Percentiles rank a stretch among this genome's conserved stretches.
Evolutionary conservation across 2,888 invertebrate genomes (phyloP).

Genomic region (Mermis nigrescens): DNA sequence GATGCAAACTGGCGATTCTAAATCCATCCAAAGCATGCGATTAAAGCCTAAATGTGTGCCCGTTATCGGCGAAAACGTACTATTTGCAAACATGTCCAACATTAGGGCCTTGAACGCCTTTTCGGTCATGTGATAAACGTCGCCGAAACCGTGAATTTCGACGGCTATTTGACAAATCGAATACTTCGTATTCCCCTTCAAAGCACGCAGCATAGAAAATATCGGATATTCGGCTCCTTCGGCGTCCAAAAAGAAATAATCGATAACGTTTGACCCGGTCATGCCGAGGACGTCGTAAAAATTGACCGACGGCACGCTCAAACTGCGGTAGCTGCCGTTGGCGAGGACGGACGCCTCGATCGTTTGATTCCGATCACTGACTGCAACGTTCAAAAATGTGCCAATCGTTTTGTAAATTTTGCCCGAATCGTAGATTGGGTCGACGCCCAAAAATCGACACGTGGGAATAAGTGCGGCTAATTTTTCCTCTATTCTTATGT

Average conservation of each 20-base stretch:
- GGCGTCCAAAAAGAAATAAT: background rate
- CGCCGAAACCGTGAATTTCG: background rate
- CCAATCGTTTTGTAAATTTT: background rate
- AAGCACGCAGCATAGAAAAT: background rate
- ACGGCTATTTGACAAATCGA: background rate
- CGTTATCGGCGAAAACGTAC: background rate
- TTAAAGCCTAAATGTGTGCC: background rate
- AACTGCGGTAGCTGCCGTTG: background rate
- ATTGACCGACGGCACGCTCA: background rate
- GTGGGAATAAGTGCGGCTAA: background rate
- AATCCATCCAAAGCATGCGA: background rate
- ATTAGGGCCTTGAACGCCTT: background rate
- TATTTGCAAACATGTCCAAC: background rate
- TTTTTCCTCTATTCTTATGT: background rate
- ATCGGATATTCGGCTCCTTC: conserved; percentile 1
- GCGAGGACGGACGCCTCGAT: background rate
- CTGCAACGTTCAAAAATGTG: background rate
- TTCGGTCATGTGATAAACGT: background rate
- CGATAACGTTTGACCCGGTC: background rate
- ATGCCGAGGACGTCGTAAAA: background rate
- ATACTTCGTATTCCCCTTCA: background rate
- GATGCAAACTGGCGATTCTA: background rate
- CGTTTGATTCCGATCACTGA: background rate
- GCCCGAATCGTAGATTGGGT: background rate
- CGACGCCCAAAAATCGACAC: background rate